Base-by-base conservation (phyloP, 23 tunicate species). In the Styela plicata region DNA sequence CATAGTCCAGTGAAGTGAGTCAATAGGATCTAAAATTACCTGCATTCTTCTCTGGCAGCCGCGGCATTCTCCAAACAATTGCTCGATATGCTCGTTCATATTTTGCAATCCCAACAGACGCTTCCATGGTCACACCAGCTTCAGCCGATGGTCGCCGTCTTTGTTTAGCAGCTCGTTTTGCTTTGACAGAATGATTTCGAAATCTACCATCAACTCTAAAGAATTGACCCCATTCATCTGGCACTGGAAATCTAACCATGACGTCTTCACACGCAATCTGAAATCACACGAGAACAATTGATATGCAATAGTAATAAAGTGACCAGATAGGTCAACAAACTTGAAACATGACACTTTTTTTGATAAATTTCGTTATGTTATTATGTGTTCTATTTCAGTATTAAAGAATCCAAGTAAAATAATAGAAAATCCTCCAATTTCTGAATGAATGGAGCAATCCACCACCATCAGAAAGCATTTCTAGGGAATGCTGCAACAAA, bases 1-100 rank as follows among this genome's bases (percentile, higher is more conserved):
- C n/a, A n/a, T n/a, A n/a, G n/a, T n/a, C n/a, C n/a, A n/a, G n/a
- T n/a, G n/a, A n/a, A n/a, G n/a, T n/a, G n/a, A n/a, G n/a, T 62
- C n/a, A 62, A 23, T 21, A 62, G 65, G n/a, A 62, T 21, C 22
- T 23, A 21, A 67, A 29, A 1, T 16, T 67, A 67, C 71, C 71
- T 67, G 71, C 98, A 76, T 88, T 88, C 69, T 93, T 93, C 66
- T 88, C 98, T 3, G 98, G 98, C 30, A 93, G 79, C 1, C 98
- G 74, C 24, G 77, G 71, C 21, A 93, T 64, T 52, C 85, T 62
- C 98, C 98, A 93, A 64, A 93, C 98, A 33, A 93, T 34, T 25
- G 98, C 89, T n/a, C 62, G 29, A 68, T 93, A 70, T 19, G 97
- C 97, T 16, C 33, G 84, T 74, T 92, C 97, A 36, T 84, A 92